Conservation (phyloP, 2,888 invertebrate species). For the Drosophila nr. fundita region DNA sequence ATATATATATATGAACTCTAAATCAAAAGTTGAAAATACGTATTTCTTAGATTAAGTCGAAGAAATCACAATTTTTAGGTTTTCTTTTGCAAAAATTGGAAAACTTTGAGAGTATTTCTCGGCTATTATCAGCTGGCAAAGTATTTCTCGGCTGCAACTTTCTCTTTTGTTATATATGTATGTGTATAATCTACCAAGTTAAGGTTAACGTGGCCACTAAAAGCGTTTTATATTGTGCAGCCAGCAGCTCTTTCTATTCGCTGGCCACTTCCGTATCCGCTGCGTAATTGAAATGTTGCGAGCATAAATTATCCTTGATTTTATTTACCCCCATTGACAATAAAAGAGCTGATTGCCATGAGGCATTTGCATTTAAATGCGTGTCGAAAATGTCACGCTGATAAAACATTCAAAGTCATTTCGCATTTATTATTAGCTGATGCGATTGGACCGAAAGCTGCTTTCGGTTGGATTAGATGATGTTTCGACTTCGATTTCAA, state of each 20-base stretch:
- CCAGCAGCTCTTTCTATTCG: constrained; percentile 24
- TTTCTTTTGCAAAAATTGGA: too few relatives aligned
- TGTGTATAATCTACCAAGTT: constrained; percentile 24
- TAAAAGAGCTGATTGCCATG: constrained; percentile 52
- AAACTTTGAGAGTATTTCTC: too few relatives aligned
- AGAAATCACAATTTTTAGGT: too few relatives aligned
- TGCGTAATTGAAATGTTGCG: constrained; percentile 59
- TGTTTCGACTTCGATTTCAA: constrained; percentile 7
- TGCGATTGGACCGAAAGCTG: constrained; percentile 12
- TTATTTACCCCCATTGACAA: constrained; percentile 54
- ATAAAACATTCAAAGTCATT: constrained; percentile 32
- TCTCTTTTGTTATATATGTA: too few relatives aligned
- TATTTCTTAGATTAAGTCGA: too few relatives aligned
- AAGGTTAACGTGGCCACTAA: constrained; percentile 41
- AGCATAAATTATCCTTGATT: constrained; percentile 66
- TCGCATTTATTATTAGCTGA: constrained; percentile 47
- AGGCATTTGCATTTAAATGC: constrained; percentile 69
- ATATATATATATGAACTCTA: too few relatives aligned
- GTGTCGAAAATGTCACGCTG: constrained; percentile 11
- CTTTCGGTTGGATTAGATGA: constrained; percentile 16
- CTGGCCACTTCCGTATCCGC: constrained; percentile 52
- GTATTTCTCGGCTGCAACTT: too few relatives aligned
- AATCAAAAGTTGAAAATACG: too few relatives aligned
- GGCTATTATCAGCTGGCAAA: too few relatives aligned
- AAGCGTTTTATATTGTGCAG: constrained; percentile 43